Evolutionary conservation across 2,113 vertebrate genomes (phyloP), one percentile per base, ranked within the genome.

Genomic region (Pluvianellus socialis): DNA sequence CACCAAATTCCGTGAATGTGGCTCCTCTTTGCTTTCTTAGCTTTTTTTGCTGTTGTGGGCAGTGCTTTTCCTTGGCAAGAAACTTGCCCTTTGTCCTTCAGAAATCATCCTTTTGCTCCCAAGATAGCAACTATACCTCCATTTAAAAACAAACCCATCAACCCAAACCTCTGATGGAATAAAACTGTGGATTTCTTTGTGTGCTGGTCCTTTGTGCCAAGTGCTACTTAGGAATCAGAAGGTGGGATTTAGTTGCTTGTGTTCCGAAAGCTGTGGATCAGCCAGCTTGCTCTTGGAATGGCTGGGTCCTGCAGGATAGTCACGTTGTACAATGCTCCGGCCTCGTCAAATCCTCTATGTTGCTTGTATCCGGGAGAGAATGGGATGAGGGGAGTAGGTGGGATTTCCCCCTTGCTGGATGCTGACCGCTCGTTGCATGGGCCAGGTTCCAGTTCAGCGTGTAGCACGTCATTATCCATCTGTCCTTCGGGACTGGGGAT

Each of bases 291-390:
- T 67, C 52, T 19, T 7, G 27, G 14, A 16, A 16, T 17, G 38
- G 28, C 53, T 49, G 50, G 14, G 17, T 30, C 56, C 93, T 74
- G 7, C 62, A 28, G 70, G 47, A 20, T 8, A 14, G n/a, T 67
- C 66, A 1, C 38, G 0, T 1, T 32, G 7, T 9, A 2, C 38
- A 6, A 0, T 9, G 35, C 68, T 58, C 40, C 24, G 79, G 16
- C 17, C 17, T 16, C 7, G 27, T 12, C 32, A 11, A 3, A 27
- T 26, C 38, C 53, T 53, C 8, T 1, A 1, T 5, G 45, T 71
- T 20, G 0, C 19, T 50, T 10, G 38, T 26, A 28, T 4, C 27
- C 67, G 22, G 66, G 35, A 12, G 22, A 33, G 32, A 23, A 10
- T 0, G 9, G 81, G 45, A 40, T 42, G 6, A 50, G 53, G 75